Evolutionary conservation across 2,797 vertebrate genomes (phyloP).

Genomic region (Crenichthys baileyi): DNA sequence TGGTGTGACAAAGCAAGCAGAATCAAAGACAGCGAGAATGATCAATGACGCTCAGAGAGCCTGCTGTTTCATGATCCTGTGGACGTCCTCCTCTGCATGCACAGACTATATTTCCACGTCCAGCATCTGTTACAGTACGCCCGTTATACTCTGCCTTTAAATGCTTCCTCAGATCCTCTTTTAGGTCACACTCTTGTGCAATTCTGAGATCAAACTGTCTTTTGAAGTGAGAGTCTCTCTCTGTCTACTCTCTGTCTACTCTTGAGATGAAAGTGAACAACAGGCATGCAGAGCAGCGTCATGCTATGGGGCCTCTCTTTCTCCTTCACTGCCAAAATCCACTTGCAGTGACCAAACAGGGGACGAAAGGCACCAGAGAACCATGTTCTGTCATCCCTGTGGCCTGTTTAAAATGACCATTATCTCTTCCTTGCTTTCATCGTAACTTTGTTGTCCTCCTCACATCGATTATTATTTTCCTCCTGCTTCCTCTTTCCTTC

Average conservation of each 20-base stretch:
- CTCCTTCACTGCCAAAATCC: constrained; percentile 55
- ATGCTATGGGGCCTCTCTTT: constrained; percentile 59
- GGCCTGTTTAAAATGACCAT: constrained; percentile 73
- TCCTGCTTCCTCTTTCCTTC: constrained; percentile 14
- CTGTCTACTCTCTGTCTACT: constrained; percentile 68
- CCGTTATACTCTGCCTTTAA: constrained; percentile 69
- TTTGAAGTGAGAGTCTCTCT: constrained; percentile 75
- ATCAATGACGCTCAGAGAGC: constrained; percentile 32
- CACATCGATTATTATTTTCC: constrained; percentile 32
- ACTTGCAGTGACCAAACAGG: constrained; percentile 66
- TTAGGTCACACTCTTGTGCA: constrained; percentile 65
- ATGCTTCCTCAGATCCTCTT: constrained; percentile 67
- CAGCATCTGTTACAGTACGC: constrained; percentile 58
- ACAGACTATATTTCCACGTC: constrained; percentile 23
- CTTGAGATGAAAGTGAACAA: constrained; percentile 78
- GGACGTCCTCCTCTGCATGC: constrained; percentile 36
- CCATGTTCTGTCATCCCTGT: constrained; percentile 52
- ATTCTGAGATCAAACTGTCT: constrained; percentile 79
- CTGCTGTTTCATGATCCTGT: constrained; percentile 34
- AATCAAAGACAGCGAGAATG: constrained; percentile 46
- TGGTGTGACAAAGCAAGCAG: constrained; percentile 17
- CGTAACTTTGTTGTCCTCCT: constrained; percentile 35
- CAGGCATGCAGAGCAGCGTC: constrained; percentile 63
- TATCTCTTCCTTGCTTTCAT: constrained; percentile 55
- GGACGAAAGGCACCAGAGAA: constrained; percentile 70